Evolutionary conservation across 2,113 vertebrate genomes (phyloP), one percentile per base, ranked within the genome.

Genomic region (Andinoacara biseriatus): DNA sequence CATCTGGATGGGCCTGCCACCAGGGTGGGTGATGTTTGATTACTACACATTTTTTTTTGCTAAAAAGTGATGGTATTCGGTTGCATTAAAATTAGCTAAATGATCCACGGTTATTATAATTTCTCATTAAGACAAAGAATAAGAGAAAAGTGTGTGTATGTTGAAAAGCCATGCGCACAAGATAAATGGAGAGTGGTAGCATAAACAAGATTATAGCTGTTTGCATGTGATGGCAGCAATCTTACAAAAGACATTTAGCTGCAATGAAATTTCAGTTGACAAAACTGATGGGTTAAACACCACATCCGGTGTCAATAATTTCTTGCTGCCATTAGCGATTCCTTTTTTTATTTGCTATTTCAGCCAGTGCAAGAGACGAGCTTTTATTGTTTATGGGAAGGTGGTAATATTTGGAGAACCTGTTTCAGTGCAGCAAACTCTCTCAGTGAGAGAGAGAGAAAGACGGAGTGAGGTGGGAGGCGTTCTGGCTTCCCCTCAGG

Each of bases 171-270:
- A 46, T 72, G 26, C 17, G 13, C 52, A 33, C 10, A 72, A 67
- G 86, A 92, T 88, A 87, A 93, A 93, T 93, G 80, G 86, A 60
- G 82, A 85, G 83, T 87, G 86, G 88, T 88, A 84, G 86, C 79
- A 78, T 78, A 80, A 78, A 72, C 76, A 83, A 90, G 89, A 93
- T 92, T 93, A 90, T 93, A 94, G 91, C 90, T 76, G 74, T 93
- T 92, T 91, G 74, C 81, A 60, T 79, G 87, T 90, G 84, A 84
- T 18, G 59, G 81, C 82, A 61, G 85, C 92, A 88, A 91, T 91
- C 86, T 82, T 90, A 56, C 63, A 58, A 59, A 75, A 88, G 77
- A 79, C 86, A 86, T 89, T 89, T 78, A 86, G 58, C 85, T 69
- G 78, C 74, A 74, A 86, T 86, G 84, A 83, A 92, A 83, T 81